A percentile compares a stretch with the other conserved stretches of the same genome.
phyloP scores from a whole-genome alignment of 1,140 invertebrate genomes.

The Bombus pascuorum region DNA sequence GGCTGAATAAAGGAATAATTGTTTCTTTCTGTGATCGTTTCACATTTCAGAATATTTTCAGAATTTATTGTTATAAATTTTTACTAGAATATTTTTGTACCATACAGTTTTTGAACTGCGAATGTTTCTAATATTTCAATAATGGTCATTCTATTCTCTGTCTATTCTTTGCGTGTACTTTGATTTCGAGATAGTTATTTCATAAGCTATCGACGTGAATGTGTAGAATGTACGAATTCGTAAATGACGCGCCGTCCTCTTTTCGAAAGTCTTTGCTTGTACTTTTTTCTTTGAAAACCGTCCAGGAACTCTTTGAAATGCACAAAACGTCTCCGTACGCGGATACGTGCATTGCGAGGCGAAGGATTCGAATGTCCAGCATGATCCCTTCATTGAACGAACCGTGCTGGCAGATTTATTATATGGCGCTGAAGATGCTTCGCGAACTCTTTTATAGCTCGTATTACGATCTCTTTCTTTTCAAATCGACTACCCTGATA shows the following conservation, averaged over 20 bases:
- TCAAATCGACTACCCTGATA: neutral
- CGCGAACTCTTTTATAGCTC: neutral
- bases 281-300: constrained; percentile 32
- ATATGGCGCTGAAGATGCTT: constrained; percentile 21
- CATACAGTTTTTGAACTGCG: neutral
- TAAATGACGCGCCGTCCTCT: neutral
- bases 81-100: neutral
- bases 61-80: neutral
- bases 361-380: constrained; percentile 44
- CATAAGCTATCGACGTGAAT: neutral
- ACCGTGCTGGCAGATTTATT: constrained; percentile 47
- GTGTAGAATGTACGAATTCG: neutral
- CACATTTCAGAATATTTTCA: too few species aligned
- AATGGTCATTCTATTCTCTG: neutral
- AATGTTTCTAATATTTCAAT: too few species aligned
- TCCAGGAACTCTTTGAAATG: constrained; percentile 50
- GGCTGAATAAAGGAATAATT: too few species aligned
- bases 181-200: neutral
- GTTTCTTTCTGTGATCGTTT: too few species aligned
- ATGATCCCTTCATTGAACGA: constrained; percentile 44
- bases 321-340: constrained; percentile 33
- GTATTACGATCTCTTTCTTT: neutral
- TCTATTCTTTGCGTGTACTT: neutral
- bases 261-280: constrained; percentile 24
- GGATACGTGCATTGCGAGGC: constrained; percentile 50